These are phyloP conservation scores for Sparidentex hasta DNA, from an alignment of 2,797 vertebrate species.

Conservation along the genomic window DNA sequence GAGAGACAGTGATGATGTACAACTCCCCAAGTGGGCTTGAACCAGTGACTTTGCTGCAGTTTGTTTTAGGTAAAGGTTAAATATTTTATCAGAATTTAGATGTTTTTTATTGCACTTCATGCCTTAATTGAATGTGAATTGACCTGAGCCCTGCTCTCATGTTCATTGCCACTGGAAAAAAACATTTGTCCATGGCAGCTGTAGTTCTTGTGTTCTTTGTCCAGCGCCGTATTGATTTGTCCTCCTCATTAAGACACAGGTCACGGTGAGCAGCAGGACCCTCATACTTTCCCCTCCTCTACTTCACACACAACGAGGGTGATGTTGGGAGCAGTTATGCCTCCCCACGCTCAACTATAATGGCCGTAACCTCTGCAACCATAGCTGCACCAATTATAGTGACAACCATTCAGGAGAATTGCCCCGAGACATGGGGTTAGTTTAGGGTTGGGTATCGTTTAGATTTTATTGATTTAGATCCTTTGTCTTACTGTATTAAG, in stretches of 20 bases:
- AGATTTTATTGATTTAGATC: conserved; percentile 55
- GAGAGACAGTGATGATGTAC: background rate
- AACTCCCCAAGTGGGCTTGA: background rate
- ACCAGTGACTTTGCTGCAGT: background rate
- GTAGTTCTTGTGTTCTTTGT: conserved; percentile 62
- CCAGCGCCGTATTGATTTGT: conserved; percentile 78
- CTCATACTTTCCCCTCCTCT: conserved; percentile 61
- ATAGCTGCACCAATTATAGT: conserved; percentile 75
- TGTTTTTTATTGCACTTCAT: conserved; percentile 18
- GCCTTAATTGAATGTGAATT: conserved; percentile 53
- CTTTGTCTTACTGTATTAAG: background rate
- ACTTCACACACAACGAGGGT: conserved; percentile 74
- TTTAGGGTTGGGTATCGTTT: conserved; percentile 36
- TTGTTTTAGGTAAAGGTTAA: background rate
- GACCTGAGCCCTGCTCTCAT: conserved; percentile 29
- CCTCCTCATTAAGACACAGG: conserved; percentile 82
- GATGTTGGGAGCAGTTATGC: conserved; percentile 63
- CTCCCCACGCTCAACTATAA: conserved; percentile 73
- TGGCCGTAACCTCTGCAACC: conserved; percentile 65
- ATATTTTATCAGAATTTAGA: background rate
- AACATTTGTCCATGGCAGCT: conserved; percentile 48
- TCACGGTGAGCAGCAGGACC: conserved; percentile 70
- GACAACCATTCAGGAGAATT: conserved; percentile 55
- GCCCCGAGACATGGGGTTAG: conserved; percentile 54
- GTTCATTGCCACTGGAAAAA: conserved; percentile 41